These are phyloP conservation scores for Villa cingulata DNA, from an alignment of 2,888 invertebrate species.

Conservation along the genomic window DNA sequence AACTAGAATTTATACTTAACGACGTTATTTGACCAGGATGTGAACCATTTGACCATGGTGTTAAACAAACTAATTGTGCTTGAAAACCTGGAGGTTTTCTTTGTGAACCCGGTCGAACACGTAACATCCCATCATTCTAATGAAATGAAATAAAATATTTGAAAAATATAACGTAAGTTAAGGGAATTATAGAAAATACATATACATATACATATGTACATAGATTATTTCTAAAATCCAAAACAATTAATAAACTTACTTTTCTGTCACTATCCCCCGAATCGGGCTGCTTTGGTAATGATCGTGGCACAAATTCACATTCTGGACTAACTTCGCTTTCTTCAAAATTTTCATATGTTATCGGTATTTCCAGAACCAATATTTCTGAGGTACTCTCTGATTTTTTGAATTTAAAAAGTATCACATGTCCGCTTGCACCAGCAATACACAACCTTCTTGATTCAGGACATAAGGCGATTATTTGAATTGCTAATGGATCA, in stretches of 20 bases:
- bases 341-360: slow-evolving; percentile 69
- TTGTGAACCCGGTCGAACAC: slow-evolving; percentile 59
- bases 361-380: slow-evolving; percentile 70
- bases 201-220: background rate
- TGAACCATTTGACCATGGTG: slow-evolving; percentile 64
- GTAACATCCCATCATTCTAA: slow-evolving; percentile 40
- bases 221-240: no score
- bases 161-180: background rate
- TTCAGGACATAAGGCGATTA: slow-evolving; percentile 85
- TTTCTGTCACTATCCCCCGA: slow-evolving; percentile 36
- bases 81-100: slow-evolving; percentile 95
- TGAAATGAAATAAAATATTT: background rate
- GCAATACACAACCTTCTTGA: slow-evolving; percentile 78
- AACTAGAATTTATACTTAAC: slow-evolving; percentile 88
- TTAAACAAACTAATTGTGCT: slow-evolving; percentile 86
- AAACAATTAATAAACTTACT: slow-evolving; percentile 23
- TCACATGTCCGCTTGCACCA: slow-evolving; percentile 83
- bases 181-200: slow-evolving; percentile 1
- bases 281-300: slow-evolving; percentile 34
- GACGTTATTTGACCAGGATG: slow-evolving; percentile 77
- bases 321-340: slow-evolving; percentile 71
- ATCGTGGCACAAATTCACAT: slow-evolving; percentile 54
- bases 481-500: slow-evolving; percentile 80
- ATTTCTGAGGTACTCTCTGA: slow-evolving; percentile 73
- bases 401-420: slow-evolving; percentile 92